Conservation (phyloP, 2,113 vertebrate genomes). For the Hyperopisus bebe region DNA sequence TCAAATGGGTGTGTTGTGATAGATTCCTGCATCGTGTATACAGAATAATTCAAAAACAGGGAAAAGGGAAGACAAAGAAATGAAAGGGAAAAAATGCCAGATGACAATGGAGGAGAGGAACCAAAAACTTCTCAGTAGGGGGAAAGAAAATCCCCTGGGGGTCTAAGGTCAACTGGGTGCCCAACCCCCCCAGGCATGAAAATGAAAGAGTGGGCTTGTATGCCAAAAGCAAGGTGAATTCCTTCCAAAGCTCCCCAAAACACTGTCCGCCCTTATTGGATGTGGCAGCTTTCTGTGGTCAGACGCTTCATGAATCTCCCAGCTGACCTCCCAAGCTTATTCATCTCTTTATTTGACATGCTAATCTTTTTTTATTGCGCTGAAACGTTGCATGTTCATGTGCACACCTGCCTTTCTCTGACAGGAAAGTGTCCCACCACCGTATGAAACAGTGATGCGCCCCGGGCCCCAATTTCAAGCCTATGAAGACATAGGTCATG, state of each 20-base stretch:
- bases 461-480: slow-evolving; percentile 37
- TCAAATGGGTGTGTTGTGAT: neutral
- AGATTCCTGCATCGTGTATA: neutral
- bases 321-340: neutral
- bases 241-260: neutral
- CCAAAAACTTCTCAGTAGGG: neutral
- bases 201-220: neutral
- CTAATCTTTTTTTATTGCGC: neutral
- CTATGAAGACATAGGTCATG: slow-evolving; percentile 44
- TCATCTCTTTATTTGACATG: neutral
- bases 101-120: neutral
- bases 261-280: neutral
- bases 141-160: neutral
- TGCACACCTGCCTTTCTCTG: neutral
- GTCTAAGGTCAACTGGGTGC: neutral
- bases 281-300: neutral
- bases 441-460: slow-evolving; percentile 45
- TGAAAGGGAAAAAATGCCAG: neutral
- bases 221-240: neutral
- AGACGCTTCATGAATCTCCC: neutral
- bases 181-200: neutral
- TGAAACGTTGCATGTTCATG: neutral
- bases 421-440: slow-evolving; percentile 49
- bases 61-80: neutral
- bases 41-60: neutral